Evolutionary conservation across 2,113 vertebrate genomes (phyloP).

Genomic region (Eretmochelys imbricata): DNA sequence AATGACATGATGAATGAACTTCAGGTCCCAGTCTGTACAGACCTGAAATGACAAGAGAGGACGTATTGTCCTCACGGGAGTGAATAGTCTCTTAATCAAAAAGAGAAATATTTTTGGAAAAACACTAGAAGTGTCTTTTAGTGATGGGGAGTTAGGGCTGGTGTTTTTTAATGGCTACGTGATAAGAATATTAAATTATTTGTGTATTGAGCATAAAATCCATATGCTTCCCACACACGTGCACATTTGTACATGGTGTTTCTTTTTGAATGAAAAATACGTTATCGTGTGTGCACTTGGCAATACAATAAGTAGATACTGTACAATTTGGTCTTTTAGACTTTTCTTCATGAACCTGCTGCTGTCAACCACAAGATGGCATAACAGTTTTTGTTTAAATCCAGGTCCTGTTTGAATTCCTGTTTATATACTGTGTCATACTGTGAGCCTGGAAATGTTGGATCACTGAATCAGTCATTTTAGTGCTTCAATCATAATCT

Average conservation of each 20-base stretch:
- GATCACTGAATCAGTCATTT: accelerated
- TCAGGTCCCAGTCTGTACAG: not conserved
- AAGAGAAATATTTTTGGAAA: not conserved
- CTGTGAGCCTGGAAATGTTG: not conserved
- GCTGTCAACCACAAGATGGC: slow-evolving; percentile 63
- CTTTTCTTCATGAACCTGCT: not conserved
- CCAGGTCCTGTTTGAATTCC: not conserved
- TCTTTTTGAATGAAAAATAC: not conserved
- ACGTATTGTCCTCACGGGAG: too few relatives aligned
- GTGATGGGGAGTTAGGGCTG: not conserved
- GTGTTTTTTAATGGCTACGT: not conserved
- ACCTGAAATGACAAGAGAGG: not conserved
- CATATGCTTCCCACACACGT: not conserved
- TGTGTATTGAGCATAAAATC: not conserved
- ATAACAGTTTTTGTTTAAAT: not conserved
- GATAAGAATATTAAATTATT: not conserved
- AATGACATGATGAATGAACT: not conserved
- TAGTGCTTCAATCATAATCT: not conserved
- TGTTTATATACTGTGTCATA: accelerated
- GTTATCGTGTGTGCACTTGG: not conserved
- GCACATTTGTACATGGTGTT: not conserved
- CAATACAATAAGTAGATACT: not conserved
- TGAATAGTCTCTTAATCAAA: not conserved
- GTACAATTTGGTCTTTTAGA: not conserved
- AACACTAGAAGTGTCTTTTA: not conserved